Conservation (phyloP, 2,888 invertebrate genomes). For the Ephialtes manifestator region DNA sequence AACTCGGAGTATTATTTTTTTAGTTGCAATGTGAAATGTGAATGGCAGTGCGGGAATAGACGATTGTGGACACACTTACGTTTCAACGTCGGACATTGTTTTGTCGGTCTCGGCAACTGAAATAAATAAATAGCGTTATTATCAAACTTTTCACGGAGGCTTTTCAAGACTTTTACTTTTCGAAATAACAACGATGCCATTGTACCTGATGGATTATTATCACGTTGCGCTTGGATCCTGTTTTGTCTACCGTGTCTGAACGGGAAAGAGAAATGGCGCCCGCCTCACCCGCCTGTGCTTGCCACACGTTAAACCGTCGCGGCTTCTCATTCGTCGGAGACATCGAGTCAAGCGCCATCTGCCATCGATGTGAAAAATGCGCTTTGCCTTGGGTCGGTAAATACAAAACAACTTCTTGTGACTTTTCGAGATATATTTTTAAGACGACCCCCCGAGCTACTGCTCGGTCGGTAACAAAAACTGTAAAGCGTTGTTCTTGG, state of each 20-base stretch:
- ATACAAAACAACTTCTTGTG: too few relatives aligned
- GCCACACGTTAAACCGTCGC: slow-evolving; percentile 25
- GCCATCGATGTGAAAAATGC: too few relatives aligned
- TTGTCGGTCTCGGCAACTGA: slow-evolving; percentile 83
- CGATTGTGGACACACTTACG: slow-evolving; percentile 88
- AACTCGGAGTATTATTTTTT: neutral
- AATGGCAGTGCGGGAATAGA: slow-evolving; percentile 56
- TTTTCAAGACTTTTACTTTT: slow-evolving; percentile 53
- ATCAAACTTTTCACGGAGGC: slow-evolving; percentile 31
- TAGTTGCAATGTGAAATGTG: slow-evolving; percentile 10
- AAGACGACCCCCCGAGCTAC: too few relatives aligned
- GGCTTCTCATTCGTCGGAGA: too few relatives aligned
- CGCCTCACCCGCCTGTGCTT: slow-evolving; percentile 51
- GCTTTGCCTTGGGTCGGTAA: too few relatives aligned
- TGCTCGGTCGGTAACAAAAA: too few relatives aligned
- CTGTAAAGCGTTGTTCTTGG: too few relatives aligned
- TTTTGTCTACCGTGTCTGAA: slow-evolving; percentile 79
- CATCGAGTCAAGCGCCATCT: too few relatives aligned
- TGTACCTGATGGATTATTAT: slow-evolving; percentile 77
- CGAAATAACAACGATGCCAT: slow-evolving; percentile 75
- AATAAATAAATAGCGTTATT: slow-evolving; percentile 79
- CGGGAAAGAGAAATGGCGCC: slow-evolving; percentile 79
- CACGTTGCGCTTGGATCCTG: slow-evolving; percentile 65
- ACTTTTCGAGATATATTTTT: too few relatives aligned
- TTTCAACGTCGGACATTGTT: slow-evolving; percentile 94